Evolutionary conservation across 1,140 invertebrate species (phyloP).

Genomic region (Papilio polytes): DNA sequence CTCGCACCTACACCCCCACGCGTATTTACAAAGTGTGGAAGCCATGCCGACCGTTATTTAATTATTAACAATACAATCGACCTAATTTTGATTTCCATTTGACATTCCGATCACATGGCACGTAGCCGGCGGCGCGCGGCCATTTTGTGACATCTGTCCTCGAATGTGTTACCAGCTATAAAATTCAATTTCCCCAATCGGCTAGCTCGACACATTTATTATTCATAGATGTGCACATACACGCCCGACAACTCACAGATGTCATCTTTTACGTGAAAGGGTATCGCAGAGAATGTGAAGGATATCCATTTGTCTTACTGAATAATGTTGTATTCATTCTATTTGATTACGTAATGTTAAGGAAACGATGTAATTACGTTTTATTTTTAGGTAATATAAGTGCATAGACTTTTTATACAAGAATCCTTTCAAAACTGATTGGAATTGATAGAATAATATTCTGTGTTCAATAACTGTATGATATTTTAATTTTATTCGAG

Average conservation of each 20-base stretch:
- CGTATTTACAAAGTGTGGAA: constrained; percentile 55
- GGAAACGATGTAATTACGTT: background rate
- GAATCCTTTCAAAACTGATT: background rate
- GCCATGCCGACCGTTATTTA: constrained; percentile 72
- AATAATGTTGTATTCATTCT: background rate
- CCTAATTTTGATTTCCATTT: constrained; percentile 83
- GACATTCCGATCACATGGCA: constrained; percentile 78
- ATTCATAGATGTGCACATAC: constrained; percentile 81
- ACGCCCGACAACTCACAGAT: constrained; percentile 80
- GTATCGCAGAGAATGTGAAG: constrained; percentile 74
- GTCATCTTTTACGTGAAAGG: constrained; percentile 82
- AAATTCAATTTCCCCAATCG: constrained; percentile 84
- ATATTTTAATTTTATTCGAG: too few species aligned
- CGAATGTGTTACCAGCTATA: constrained; percentile 82
- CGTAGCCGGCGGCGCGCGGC: constrained; percentile 67
- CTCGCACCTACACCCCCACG: constrained; percentile 66
- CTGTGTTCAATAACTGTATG: too few species aligned
- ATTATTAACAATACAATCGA: constrained; percentile 83
- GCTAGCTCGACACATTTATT: constrained; percentile 80
- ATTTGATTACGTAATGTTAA: background rate
- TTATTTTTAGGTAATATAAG: background rate
- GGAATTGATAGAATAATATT: too few species aligned
- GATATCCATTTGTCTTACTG: constrained; percentile 53
- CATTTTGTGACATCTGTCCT: constrained; percentile 83
- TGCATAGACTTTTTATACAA: background rate